A percentile compares a stretch with the other conserved stretches of the same genome.
These are phyloP conservation scores for Trichosurus vulpecula DNA, from an alignment of 2,797 vertebrate species.

Conservation along the genomic window DNA sequence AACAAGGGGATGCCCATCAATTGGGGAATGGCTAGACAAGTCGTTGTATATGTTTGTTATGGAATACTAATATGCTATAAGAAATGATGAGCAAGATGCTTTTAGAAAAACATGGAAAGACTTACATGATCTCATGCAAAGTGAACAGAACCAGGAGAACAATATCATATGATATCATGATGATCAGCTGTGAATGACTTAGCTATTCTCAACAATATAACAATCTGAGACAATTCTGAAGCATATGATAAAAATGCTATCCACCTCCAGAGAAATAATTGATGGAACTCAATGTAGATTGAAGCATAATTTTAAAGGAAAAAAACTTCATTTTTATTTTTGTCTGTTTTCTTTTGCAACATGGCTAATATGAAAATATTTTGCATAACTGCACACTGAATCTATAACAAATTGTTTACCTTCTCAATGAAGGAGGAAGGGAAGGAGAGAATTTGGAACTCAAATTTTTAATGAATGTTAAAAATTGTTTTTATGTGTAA, in stretches of 20 bases:
- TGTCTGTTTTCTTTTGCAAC: no score
- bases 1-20: not conserved
- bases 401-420: no score
- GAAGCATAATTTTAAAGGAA: not conserved
- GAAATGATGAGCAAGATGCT: not conserved
- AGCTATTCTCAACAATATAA: not conserved
- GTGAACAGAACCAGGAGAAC: not conserved
- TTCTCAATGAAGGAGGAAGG: no score
- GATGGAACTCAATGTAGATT: not conserved
- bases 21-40: not conserved
- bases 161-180: not conserved
- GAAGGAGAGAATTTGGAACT: no score
- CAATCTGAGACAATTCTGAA: not conserved
- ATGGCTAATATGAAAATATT: no score
- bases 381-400: no score
- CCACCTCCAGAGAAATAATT: not conserved
- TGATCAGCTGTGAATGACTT: not conserved
- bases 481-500: no score
- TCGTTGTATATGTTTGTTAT: not conserved
- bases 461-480: no score
- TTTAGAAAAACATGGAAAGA: not conserved
- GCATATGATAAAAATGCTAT: not conserved
- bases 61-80: not conserved
- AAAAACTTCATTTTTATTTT: no score
- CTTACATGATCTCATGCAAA: not conserved